Percentiles rank a stretch among this genome's conserved stretches.
These are phyloP conservation scores for Papilio polyxenes DNA, from an alignment of 1,140 invertebrate species.

Conservation along the genomic window DNA sequence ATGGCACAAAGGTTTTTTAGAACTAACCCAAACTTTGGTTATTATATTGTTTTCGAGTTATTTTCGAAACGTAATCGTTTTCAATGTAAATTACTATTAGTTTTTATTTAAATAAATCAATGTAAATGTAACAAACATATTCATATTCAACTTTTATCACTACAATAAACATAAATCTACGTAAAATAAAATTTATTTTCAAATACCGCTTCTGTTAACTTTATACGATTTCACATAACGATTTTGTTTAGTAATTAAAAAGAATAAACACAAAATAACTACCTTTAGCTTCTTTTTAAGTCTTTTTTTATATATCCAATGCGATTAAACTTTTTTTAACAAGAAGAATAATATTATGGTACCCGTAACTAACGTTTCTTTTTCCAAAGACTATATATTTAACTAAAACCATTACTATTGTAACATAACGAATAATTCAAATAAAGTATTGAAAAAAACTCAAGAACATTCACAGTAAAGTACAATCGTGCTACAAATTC, in stretches of 20 bases:
- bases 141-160: not conserved
- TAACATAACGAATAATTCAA: not conserved
- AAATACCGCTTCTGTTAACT: not conserved
- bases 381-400: not conserved
- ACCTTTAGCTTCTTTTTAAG: not conserved
- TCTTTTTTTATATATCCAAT: not conserved
- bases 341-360: not conserved
- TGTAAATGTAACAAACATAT: not conserved
- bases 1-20: too few species aligned
- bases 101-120: too few species aligned
- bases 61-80: too few species aligned
- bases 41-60: not conserved
- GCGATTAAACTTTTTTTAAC: not conserved
- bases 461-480: not conserved
- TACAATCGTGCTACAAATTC: too few species aligned
- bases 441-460: not conserved
- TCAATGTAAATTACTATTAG: too few species aligned
- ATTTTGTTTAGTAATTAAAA: not conserved
- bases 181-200: not conserved
- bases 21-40: too few species aligned
- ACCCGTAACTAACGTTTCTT: conserved; percentile 3
- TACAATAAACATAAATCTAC: not conserved
- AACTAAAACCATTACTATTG: not conserved
- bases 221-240: not conserved
- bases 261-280: not conserved